phyloP scores from a whole-genome alignment of 2,888 invertebrate species.

The Watsonalla cultraria region DNA sequence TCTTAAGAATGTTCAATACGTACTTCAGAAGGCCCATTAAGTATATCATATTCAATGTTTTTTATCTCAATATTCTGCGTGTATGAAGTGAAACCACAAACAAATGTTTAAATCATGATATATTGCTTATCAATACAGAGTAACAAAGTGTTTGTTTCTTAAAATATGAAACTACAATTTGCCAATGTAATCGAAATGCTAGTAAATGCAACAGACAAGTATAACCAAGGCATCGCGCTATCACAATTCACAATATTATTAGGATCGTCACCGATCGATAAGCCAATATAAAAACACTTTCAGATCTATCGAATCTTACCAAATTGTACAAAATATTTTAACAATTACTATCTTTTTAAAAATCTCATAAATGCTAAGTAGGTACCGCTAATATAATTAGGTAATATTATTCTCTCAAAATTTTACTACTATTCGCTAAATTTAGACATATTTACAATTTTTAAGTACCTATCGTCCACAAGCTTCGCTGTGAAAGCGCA shows the following conservation, averaged over 20 bases:
- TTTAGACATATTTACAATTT: slow-evolving; percentile 72
- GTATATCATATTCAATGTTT: not conserved
- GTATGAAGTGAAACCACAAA: slow-evolving; percentile 30
- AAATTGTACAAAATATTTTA: slow-evolving; percentile 66
- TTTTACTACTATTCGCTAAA: slow-evolving; percentile 68
- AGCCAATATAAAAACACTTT: slow-evolving; percentile 61
- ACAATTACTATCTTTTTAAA: slow-evolving; percentile 55
- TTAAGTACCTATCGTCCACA: slow-evolving; percentile 53
- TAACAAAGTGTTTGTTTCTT: slow-evolving; percentile 70
- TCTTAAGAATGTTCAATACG: too few relatives aligned
- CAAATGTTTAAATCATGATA: slow-evolving; percentile 65
- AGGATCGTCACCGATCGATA: slow-evolving; percentile 44
- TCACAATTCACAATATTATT: slow-evolving; percentile 47
- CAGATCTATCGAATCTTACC: slow-evolving; percentile 60
- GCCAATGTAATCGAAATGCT: slow-evolving; percentile 70
- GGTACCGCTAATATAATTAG: slow-evolving; percentile 68
- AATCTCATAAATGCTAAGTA: slow-evolving; percentile 75
- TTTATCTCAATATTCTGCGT: not conserved
- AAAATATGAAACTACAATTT: slow-evolving; percentile 62
- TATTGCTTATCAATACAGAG: slow-evolving; percentile 77
- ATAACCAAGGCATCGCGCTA: slow-evolving; percentile 69
- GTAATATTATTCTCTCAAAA: slow-evolving; percentile 54
- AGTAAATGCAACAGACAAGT: slow-evolving; percentile 74
- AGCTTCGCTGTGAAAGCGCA: slow-evolving; percentile 72
- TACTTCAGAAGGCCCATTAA: too few relatives aligned